Conservation (phyloP, 2,797 vertebrate species). For the Astyanax mexicanus region DNA sequence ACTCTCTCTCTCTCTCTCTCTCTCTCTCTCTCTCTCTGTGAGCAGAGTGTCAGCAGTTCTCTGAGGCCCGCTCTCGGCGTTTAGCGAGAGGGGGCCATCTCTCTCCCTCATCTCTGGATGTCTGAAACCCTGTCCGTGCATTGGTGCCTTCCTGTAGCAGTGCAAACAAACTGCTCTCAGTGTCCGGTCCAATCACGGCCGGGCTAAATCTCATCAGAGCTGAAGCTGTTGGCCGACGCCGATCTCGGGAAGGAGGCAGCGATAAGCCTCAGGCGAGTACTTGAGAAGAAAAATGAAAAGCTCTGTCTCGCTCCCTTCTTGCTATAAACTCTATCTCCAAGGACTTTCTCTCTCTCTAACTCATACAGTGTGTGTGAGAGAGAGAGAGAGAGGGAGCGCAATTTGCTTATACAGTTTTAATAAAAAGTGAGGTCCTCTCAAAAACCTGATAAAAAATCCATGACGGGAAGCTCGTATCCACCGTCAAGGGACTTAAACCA, state of each 20-base stretch:
- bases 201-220: constrained; percentile 49
- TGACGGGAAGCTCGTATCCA: constrained; percentile 30
- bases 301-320: constrained; percentile 27
- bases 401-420: constrained; percentile 29
- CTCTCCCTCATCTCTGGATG: background rate
- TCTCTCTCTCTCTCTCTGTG: no score
- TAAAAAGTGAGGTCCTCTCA: constrained; percentile 21
- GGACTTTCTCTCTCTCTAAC: constrained; percentile 5
- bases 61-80: background rate
- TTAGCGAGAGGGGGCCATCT: background rate
- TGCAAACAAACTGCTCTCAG: constrained; percentile 37
- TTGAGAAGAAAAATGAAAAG: constrained; percentile 53
- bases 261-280: constrained; percentile 49
- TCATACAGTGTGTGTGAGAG: background rate
- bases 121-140: background rate
- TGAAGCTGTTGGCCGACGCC: constrained; percentile 39
- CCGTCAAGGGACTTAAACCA: constrained; percentile 44
- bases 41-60: constrained; percentile 12
- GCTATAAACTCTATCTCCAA: constrained; percentile 33
- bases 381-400: background rate
- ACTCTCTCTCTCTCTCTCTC: no score
- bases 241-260: constrained; percentile 35
- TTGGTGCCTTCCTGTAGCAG: constrained; percentile 35
- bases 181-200: constrained; percentile 46
- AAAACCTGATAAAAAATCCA: constrained; percentile 39